Evolutionary conservation across 1,140 invertebrate genomes (phyloP).

Genomic region (Leptopilina boulardi): DNA sequence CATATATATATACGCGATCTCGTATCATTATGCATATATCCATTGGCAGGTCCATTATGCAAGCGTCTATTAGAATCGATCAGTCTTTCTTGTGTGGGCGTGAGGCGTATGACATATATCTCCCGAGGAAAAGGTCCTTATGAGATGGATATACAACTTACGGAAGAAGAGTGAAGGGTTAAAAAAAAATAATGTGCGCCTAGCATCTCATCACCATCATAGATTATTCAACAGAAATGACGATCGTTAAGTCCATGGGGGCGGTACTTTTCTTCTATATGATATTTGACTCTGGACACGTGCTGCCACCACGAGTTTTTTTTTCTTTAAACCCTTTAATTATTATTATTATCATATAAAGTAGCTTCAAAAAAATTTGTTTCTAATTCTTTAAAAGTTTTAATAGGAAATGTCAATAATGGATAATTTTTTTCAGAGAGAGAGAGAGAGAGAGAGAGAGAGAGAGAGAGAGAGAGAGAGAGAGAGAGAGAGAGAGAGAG

Average conservation of each 20-base stretch:
- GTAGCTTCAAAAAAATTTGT: too few species aligned
- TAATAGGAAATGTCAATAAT: too few species aligned
- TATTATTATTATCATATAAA: too few species aligned
- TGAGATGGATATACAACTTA: slow-evolving; percentile 64
- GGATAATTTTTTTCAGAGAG: too few species aligned
- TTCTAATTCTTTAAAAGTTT: too few species aligned
- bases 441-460: too few species aligned
- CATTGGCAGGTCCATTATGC: slow-evolving; percentile 61
- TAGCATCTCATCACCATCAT: slow-evolving; percentile 53
- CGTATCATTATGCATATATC: slow-evolving; percentile 1
- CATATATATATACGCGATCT: background rate
- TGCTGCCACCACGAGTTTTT: slow-evolving; percentile 62
- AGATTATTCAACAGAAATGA: slow-evolving; percentile 72
- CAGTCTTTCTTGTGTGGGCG: slow-evolving; percentile 69
- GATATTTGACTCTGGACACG: slow-evolving; percentile 74
- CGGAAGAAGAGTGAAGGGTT: slow-evolving; percentile 56
- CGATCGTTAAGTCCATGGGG: slow-evolving; percentile 68
- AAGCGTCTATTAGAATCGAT: slow-evolving; percentile 70
- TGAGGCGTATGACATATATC: slow-evolving; percentile 57
- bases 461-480: too few species aligned
- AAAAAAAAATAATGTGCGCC: slow-evolving; percentile 41
- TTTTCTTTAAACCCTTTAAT: background rate
- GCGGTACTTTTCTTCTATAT: slow-evolving; percentile 58
- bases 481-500: too few species aligned
- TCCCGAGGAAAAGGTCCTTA: slow-evolving; percentile 67